A percentile compares a stretch with the other conserved stretches of the same genome.
These are phyloP conservation scores for Drosophila mayri DNA, from an alignment of 1,140 invertebrate species.

Conservation along the genomic window DNA sequence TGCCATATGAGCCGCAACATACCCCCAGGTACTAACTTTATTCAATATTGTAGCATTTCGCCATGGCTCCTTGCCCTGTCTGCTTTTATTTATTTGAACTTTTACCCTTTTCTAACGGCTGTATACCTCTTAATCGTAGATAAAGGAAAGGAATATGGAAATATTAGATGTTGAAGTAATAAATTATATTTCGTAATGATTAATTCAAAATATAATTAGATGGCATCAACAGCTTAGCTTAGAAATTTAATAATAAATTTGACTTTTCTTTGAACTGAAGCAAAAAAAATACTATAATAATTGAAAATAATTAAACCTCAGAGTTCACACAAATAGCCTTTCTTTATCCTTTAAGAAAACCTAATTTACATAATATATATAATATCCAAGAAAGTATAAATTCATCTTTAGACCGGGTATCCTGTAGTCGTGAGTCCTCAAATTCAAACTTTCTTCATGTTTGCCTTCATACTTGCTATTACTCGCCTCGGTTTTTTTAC, in stretches of 20 bases:
- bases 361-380: no score
- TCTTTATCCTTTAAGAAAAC: no score
- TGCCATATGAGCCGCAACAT: slow-evolving; percentile 66
- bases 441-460: not conserved
- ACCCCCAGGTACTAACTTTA: slow-evolving; percentile 78
- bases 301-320: no score
- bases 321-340: no score
- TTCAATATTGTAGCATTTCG: slow-evolving; percentile 75
- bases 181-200: not conserved
- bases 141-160: not conserved
- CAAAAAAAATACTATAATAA: no score
- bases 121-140: not conserved
- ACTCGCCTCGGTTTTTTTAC: slow-evolving; percentile 60
- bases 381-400: not conserved
- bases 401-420: not conserved
- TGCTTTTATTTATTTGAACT: slow-evolving; percentile 75
- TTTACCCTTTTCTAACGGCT: slow-evolving; percentile 41
- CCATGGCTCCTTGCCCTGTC: slow-evolving; percentile 21
- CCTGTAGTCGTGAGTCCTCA: not conserved
- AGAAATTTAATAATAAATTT: no score
- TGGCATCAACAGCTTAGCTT: no score
- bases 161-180: not conserved
- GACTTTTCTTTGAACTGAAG: no score
- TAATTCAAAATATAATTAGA: no score
- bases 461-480: slow-evolving; percentile 22